These are phyloP conservation scores for Aquatica leii DNA, from an alignment of 2,888 invertebrate genomes.

Conservation along the genomic window DNA sequence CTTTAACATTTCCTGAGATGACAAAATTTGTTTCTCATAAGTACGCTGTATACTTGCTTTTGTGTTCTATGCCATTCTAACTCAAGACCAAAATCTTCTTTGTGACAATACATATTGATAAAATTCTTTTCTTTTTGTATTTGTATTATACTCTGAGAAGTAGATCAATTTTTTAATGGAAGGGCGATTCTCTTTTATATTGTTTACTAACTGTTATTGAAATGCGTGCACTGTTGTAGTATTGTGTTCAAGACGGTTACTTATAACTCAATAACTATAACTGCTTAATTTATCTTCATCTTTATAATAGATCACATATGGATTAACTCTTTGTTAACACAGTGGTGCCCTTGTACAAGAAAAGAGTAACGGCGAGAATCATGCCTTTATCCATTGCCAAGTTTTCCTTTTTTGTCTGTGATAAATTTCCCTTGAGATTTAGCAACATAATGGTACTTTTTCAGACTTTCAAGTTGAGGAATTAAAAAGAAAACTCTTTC, in stretches of 20 bases:
- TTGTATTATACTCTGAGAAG: not conserved
- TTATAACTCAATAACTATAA: not conserved
- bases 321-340: not conserved
- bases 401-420: not conserved
- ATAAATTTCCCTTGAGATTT: slow-evolving; percentile 1
- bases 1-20: not conserved
- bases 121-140: slow-evolving; percentile 11
- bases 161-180: not conserved
- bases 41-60: not conserved
- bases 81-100: not conserved
- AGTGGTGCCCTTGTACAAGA: not conserved
- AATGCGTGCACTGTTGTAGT: not conserved
- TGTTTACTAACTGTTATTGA: not conserved
- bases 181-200: not conserved
- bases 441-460: not conserved
- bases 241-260: not conserved
- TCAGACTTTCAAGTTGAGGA: not conserved
- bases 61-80: not conserved
- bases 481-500: not conserved
- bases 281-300: not conserved
- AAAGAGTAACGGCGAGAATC: not conserved
- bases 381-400: not conserved
- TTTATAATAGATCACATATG: not conserved
- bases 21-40: not conserved
- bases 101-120: not conserved